These are phyloP conservation scores for Phycodurus eques DNA, from an alignment of 2,113 vertebrate genomes.

Conservation along the genomic window DNA sequence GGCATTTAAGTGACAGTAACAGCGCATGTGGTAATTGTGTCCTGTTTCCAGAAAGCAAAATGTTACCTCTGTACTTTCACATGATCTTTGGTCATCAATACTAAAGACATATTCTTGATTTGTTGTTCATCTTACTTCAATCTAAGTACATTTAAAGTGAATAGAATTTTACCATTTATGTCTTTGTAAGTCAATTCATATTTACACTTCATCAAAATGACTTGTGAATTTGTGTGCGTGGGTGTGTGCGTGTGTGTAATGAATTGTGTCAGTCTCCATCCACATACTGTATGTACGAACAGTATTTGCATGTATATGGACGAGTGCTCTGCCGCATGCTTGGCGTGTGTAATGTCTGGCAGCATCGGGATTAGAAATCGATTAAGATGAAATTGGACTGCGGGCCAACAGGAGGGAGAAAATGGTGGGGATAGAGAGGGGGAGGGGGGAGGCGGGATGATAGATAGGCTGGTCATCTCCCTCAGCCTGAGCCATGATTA, in stretches of 20 bases:
- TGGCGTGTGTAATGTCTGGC: slow-evolving; percentile 22
- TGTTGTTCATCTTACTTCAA: too few relatives aligned
- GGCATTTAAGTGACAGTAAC: too few relatives aligned
- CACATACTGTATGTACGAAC: not conserved
- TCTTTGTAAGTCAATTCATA: not conserved
- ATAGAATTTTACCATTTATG: not conserved
- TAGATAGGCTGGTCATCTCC: slow-evolving; percentile 30
- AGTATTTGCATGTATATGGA: not conserved
- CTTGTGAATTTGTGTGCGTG: not conserved
- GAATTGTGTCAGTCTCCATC: not conserved
- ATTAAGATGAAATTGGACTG: slow-evolving; percentile 68
- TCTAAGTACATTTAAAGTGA: not conserved
- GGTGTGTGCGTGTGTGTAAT: not conserved
- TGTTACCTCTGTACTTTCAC: too few relatives aligned
- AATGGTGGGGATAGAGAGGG: slow-evolving; percentile 2
- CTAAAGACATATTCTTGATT: too few relatives aligned
- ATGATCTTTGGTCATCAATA: too few relatives aligned
- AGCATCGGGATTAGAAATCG: slow-evolving; percentile 69
- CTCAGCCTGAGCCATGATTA: slow-evolving; percentile 57
- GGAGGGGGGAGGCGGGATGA: slow-evolving; percentile 3
- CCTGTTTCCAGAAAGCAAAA: too few relatives aligned
- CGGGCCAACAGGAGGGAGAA: slow-evolving; percentile 19
- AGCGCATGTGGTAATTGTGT: too few relatives aligned
- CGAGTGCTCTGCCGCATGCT: slow-evolving; percentile 20
- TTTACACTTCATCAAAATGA: not conserved